A percentile compares a stretch with the other conserved stretches of the same genome.
Evolutionary conservation across 2,113 vertebrate species (phyloP).

Genomic region (Felis chaus): DNA sequence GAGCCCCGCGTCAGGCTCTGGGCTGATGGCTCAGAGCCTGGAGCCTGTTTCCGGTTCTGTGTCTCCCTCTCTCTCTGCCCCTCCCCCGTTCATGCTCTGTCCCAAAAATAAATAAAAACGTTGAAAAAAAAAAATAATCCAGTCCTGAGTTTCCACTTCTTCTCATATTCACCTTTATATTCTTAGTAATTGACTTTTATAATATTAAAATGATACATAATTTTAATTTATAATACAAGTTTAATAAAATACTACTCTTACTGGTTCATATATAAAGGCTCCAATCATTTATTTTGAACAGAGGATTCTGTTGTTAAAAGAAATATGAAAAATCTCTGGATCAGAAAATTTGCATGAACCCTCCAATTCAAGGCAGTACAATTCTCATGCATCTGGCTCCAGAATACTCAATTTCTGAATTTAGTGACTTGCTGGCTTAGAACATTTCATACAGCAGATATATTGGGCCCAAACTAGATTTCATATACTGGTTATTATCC

Average conservation of each 20-base stretch:
- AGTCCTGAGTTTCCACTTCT: not conserved
- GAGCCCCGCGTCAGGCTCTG: too few relatives aligned
- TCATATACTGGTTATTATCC: not conserved
- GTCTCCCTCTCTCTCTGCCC: too few relatives aligned
- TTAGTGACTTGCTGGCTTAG: not conserved
- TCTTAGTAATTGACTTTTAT: not conserved
- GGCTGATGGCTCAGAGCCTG: too few relatives aligned
- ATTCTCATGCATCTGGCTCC: not conserved
- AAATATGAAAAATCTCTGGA: not conserved
- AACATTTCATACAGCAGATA: not conserved
- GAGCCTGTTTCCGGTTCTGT: too few relatives aligned
- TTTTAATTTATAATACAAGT: not conserved
- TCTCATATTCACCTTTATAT: not conserved
- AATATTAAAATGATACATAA: slow-evolving; percentile 17
- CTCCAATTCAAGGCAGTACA: not conserved
- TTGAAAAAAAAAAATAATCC: not conserved
- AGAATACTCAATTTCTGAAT: not conserved
- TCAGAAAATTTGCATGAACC: not conserved
- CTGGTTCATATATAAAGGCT: not conserved
- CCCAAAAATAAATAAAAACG: too few relatives aligned
- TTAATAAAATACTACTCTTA: slow-evolving; percentile 10
- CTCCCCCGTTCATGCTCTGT: too few relatives aligned
- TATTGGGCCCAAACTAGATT: not conserved
- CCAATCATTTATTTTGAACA: not conserved
- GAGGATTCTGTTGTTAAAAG: not conserved